phyloP scores from a whole-genome alignment of 2,113 vertebrate species.

The Leptosomus discolor region DNA sequence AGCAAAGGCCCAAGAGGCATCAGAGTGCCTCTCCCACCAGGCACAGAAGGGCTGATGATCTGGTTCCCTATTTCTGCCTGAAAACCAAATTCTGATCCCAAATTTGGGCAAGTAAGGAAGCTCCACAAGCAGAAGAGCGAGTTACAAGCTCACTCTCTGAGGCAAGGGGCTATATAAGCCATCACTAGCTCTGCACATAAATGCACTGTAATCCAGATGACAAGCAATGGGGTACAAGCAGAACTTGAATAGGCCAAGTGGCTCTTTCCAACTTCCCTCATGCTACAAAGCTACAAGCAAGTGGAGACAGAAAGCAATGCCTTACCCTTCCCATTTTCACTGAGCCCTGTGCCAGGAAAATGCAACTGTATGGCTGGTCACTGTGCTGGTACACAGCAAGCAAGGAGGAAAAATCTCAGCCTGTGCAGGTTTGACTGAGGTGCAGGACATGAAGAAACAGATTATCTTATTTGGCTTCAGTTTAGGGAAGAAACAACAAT shows the following conservation, averaged over 20 bases:
- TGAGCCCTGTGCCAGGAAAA: background rate
- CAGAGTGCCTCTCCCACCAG: background rate
- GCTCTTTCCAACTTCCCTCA: background rate
- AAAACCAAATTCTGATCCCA: background rate
- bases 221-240: background rate
- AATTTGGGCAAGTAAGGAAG: background rate
- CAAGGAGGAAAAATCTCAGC: background rate
- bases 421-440: background rate
- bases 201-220: background rate
- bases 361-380: accelerated
- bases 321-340: background rate
- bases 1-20: background rate
- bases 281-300: background rate
- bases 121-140: background rate
- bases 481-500: background rate
- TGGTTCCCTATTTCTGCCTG: background rate
- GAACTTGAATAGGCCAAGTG: background rate
- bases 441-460: background rate
- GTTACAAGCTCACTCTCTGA: background rate
- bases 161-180: background rate
- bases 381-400: background rate
- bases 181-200: background rate
- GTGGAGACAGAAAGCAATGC: background rate
- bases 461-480: background rate
- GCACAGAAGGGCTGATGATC: background rate